Evolutionary conservation across 2,797 vertebrate genomes (phyloP).

Genomic region (Acanthornis magna): DNA sequence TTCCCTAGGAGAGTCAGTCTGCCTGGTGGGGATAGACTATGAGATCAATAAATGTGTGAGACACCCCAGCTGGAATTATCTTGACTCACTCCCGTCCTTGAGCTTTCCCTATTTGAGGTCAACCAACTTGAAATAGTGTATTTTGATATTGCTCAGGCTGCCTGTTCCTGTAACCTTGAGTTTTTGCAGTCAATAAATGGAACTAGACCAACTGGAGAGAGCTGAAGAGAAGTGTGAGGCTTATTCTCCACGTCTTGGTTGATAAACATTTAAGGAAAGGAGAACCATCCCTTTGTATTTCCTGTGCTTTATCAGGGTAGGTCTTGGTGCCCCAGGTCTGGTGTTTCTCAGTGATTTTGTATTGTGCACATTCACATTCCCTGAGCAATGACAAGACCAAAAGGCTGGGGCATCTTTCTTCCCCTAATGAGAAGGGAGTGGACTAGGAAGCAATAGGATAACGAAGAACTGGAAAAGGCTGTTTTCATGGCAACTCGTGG

Average conservation of each 20-base stretch:
- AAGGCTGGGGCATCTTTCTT: background rate
- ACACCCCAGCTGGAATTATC: background rate
- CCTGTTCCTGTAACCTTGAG: background rate
- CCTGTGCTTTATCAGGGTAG: background rate
- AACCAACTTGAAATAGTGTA: background rate
- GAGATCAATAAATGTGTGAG: background rate
- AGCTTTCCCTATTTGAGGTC: background rate
- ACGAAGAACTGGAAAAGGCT: background rate
- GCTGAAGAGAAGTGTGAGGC: background rate
- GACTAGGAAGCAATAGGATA: background rate
- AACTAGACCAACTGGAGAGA: background rate
- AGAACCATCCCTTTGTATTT: background rate
- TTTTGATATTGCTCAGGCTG: background rate
- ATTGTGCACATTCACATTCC: background rate
- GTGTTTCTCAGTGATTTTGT: background rate
- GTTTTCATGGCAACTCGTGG: background rate
- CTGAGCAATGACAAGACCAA: background rate
- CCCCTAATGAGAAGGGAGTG: background rate
- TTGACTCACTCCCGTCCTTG: background rate
- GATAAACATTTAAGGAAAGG: background rate
- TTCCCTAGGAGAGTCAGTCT: background rate
- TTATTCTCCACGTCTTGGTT: background rate
- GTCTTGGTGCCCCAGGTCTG: background rate
- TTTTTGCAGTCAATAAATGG: background rate
- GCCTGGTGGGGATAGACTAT: accelerated